A percentile compares a stretch with the other conserved stretches of the same genome.
Evolutionary conservation across 2,113 vertebrate genomes (phyloP).

Genomic region (Pipra filicauda): DNA sequence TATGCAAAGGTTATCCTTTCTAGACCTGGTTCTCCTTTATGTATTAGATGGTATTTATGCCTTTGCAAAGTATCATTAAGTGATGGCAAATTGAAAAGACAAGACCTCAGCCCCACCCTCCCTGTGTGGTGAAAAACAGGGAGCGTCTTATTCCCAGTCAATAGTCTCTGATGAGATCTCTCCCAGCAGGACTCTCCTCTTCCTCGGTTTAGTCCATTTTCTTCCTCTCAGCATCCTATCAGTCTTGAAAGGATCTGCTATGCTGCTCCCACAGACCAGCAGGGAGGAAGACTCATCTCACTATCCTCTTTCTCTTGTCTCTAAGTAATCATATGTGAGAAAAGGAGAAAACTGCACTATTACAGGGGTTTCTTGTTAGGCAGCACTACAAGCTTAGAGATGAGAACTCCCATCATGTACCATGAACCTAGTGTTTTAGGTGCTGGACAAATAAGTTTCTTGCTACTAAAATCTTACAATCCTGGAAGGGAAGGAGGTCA

Average conservation of each 20-base stretch:
- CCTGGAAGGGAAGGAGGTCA: neutral
- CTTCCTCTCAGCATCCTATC: neutral
- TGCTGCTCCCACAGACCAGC: neutral
- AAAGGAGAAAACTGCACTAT: neutral
- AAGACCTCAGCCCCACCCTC: neutral
- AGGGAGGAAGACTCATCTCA: neutral
- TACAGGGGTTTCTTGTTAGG: neutral
- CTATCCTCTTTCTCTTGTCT: neutral
- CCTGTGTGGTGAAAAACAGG: neutral
- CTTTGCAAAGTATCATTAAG: neutral
- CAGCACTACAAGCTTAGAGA: neutral
- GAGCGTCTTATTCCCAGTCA: neutral
- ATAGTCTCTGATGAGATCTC: fast-evolving
- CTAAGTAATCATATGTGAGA: neutral
- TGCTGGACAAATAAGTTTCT: neutral
- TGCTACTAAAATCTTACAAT: neutral
- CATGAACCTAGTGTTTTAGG: neutral
- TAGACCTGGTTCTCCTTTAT: neutral
- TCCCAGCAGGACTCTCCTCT: neutral
- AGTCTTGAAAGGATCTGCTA: neutral
- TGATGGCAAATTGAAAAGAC: neutral
- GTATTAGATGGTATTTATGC: neutral
- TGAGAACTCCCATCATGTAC: neutral
- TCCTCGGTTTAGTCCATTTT: neutral
- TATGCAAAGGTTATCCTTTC: neutral